Percentiles rank a stretch among this genome's conserved stretches.
phyloP scores from a whole-genome alignment of 2,888 invertebrate genomes.

The Hybos culiciformis region DNA sequence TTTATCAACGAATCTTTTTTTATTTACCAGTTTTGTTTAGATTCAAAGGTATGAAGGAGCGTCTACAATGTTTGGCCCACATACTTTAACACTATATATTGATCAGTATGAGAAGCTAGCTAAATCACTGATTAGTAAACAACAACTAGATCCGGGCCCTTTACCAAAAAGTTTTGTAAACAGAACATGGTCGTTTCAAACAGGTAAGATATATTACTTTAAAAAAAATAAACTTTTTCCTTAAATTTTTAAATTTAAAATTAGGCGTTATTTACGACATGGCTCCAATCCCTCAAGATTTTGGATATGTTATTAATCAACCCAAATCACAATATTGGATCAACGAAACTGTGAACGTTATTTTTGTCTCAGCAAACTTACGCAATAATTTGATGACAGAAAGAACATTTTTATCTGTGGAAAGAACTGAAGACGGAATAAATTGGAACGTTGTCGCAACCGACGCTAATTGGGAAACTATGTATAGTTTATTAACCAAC shows the following conservation, averaged over 20 bases:
- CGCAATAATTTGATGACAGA: conserved; percentile 64
- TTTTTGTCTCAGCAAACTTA: conserved; percentile 71
- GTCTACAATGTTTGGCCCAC: conserved; percentile 83
- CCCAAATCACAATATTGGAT: conserved; percentile 48
- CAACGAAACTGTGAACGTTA: conserved; percentile 54
- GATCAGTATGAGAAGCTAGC: conserved; percentile 60
- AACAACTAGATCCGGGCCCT: conserved; percentile 44
- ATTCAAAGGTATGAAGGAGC: conserved; percentile 90
- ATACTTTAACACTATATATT: conserved; percentile 73
- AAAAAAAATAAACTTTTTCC: no score
- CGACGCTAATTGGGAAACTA: conserved; percentile 81
- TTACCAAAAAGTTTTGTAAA: conserved; percentile 57
- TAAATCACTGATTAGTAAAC: conserved; percentile 44
- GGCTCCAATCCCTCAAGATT: conserved; percentile 54
- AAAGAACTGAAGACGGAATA: conserved; percentile 45
- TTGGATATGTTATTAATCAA: conserved; percentile 59
- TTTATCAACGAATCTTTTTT: background rate
- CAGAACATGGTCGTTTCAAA: conserved; percentile 57
- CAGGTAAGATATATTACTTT: no score
- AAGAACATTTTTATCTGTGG: conserved; percentile 57
- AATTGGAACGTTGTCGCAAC: conserved; percentile 62
- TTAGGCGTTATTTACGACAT: conserved; percentile 72
- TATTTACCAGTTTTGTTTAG: conserved; percentile 31
- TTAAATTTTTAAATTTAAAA: no score
- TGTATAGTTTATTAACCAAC: no score